Evolutionary conservation across 2,797 vertebrate species (phyloP), one percentile per base, ranked within the genome.

Genomic region (Parotocinclus haroldoi): DNA sequence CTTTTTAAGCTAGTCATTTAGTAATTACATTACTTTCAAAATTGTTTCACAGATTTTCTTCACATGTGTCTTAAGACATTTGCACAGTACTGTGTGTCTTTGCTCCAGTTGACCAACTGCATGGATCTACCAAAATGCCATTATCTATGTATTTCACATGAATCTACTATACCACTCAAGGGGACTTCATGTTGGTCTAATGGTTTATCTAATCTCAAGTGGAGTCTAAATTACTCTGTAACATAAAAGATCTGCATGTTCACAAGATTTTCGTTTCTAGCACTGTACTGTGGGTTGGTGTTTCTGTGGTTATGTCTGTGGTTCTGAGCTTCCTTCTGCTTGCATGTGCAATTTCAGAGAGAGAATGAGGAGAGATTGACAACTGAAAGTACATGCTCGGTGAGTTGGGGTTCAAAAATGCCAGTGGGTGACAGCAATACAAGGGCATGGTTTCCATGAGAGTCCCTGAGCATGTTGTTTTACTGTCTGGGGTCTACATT

Each of bases 321-420:
- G 53, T 51, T 63, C 49, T 66, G 27, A 72, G 74, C 61, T 68
- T 71, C 64, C 63, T 54, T 77, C 10, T 68, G 74, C 71, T 55
- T 78, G 44, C 71, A 66, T 80, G 69, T 81, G 73, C 79, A 61
- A 76, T 83, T 83, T 75, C 76, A 81, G 76, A 81, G 53, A 68
- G 81, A 80, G 68, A 49, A 71, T 51, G 76, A 79, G 44, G 75
- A 77, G 50, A 68, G 75, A 72, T 65, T 78, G 72, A 77, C 76
- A 64, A 71, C 68, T 75, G 77, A 81, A 69, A 79, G 63, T 70
- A 58, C 76, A 46, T 63, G 49, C 74, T 72, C 58, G 79, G 82
- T 80, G 69, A 82, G 80, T 75, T 58, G 72, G 64, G 76, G 60
- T 49, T 68, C 27, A 27, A 71, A 69, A 70, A 62, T 11, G 49